Evolutionary conservation across 2,888 invertebrate genomes (phyloP), one percentile per base, ranked within the genome.

Genomic region (Synanthedon myopaeformis): DNA sequence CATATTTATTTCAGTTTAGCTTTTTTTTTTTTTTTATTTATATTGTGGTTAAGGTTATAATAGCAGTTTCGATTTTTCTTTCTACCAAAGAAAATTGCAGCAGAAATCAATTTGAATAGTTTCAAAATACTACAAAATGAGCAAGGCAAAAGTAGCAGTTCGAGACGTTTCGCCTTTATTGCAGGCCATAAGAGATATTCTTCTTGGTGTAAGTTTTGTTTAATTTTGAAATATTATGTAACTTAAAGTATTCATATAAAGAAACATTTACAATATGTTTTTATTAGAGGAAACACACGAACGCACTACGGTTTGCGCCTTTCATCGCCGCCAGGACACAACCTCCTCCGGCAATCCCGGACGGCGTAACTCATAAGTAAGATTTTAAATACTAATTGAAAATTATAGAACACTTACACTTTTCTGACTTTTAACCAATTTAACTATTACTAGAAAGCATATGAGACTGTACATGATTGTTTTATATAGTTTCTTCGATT

Each of bases 321-420:
- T 75, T 86, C 3, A 10, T 94, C 45, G 83, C 94, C 3, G 84
- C 91, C 10, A 92, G 97, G 65, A 93, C 93, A 53, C 96, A 95
- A 71, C 96, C 96, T 23, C 92, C 87, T 13, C 97, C 97, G 51
- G 77, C 89, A 54, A 75, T 97, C 52, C 98, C 96, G 17, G 94
- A 91, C 58, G 98, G 97, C 10, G 92, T 94, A 2, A 88, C 93
- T 41, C 94, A 95, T 78, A 91, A 89, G 74, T 82, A 71, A 67
- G 74, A 58, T 54, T 55, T n/a, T 28, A 28, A 8, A 23, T 23
- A 28, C 53, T n/a, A 28, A 51, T 51, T 51, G 13, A 13, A 13
- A 13, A n/a, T 19, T 49, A 6, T 17, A 17, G 17, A 13, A 49
- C 14, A 49, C 14, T 28, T 28, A 1, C 8, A 28, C 28, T 28